phyloP scores from a whole-genome alignment of 2,113 vertebrate species.

The Laticauda colubrina region DNA sequence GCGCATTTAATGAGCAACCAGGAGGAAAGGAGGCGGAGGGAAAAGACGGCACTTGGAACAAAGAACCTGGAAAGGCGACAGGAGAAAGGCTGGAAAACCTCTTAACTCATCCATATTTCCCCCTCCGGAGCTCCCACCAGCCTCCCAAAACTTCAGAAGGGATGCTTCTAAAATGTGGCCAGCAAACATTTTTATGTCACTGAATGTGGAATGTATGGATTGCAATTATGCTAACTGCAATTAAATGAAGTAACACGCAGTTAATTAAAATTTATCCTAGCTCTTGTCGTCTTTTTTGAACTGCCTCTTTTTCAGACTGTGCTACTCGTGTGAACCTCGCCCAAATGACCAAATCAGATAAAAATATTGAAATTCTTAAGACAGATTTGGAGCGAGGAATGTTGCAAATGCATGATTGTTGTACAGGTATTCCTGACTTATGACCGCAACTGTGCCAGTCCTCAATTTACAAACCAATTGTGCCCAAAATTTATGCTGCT shows the following conservation, averaged over 20 bases:
- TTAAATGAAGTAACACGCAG: background rate
- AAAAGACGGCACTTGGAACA: rapidly evolving
- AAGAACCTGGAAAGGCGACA: background rate
- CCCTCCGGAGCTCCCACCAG: background rate
- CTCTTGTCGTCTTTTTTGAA: background rate
- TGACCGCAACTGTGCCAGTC: background rate
- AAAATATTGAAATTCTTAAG: background rate
- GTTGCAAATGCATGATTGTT: background rate
- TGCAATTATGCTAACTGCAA: background rate
- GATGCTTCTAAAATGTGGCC: background rate
- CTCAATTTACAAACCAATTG: too few species aligned
- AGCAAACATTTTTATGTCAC: background rate
- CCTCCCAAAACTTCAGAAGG: background rate
- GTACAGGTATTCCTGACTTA: background rate
- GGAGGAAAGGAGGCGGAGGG: background rate
- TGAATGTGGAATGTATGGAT: background rate
- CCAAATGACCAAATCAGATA: background rate
- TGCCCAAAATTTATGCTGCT: background rate
- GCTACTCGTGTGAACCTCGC: background rate
- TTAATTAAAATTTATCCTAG: background rate
- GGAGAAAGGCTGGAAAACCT: background rate
- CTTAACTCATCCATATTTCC: background rate
- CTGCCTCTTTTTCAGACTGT: background rate
- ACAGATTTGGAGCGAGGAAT: background rate
- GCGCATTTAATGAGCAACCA: background rate